A percentile compares a stretch with the other conserved stretches of the same genome.
Conservation (phyloP, 2,797 vertebrate species). For the Falco rusticolus region DNA sequence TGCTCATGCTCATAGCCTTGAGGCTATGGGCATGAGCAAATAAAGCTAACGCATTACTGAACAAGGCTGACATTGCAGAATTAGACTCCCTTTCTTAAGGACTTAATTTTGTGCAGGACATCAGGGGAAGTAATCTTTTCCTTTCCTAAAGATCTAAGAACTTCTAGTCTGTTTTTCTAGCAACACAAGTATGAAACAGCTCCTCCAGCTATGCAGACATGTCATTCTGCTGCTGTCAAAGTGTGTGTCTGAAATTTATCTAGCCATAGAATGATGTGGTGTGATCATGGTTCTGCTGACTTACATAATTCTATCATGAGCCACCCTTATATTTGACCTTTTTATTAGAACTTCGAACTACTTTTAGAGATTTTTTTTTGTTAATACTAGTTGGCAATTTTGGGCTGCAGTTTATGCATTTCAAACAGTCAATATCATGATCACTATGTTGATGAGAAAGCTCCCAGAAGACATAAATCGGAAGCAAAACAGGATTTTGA, state of each 20-base stretch:
- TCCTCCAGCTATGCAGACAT: background rate
- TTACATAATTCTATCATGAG: background rate
- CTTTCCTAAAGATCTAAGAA: background rate
- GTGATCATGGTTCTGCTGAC: background rate
- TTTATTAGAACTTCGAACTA: background rate
- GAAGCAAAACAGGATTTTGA: background rate
- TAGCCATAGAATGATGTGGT: background rate
- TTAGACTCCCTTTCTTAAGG: background rate
- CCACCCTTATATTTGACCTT: background rate
- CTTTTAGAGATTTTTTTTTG: background rate
- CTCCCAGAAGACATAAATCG: background rate
- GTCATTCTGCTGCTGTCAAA: background rate
- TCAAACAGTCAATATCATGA: background rate
- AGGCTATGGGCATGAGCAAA: background rate
- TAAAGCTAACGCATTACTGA: background rate
- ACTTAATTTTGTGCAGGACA: background rate
- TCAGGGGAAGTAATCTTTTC: background rate
- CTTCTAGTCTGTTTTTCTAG: background rate
- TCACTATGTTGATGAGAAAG: background rate
- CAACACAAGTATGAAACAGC: background rate
- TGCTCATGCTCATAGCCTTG: background rate
- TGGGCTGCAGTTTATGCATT: background rate
- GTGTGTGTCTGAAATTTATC: background rate
- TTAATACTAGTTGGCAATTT: background rate
- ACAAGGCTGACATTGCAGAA: background rate